Conservation (phyloP, 1,140 invertebrate genomes). For the fruit fly (Drosophila melanogaster) region DNA sequence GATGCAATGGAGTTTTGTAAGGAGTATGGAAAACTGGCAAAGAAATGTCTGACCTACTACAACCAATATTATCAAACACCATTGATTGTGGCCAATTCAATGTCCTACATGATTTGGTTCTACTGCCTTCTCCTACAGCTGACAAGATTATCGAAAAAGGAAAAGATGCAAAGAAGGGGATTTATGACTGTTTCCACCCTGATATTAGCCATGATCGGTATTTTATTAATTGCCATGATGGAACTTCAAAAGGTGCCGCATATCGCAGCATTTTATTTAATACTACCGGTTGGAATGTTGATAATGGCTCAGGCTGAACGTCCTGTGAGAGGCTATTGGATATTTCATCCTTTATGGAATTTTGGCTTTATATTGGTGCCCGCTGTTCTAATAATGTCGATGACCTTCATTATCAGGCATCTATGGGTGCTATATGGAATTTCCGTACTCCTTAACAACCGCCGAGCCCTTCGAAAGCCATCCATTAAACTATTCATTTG, state of each 20-base stretch:
- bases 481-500: constrained; percentile 46
- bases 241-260: constrained; percentile 54
- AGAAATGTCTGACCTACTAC: constrained; percentile 89
- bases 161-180: constrained; percentile 1
- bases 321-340: background rate
- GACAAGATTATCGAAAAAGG: background rate
- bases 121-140: constrained; percentile 43
- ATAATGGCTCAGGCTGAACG: constrained; percentile 44
- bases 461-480: constrained; percentile 21
- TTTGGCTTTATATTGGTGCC: constrained; percentile 42
- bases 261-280: constrained; percentile 49
- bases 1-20: constrained; percentile 11
- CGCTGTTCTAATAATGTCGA: constrained; percentile 63
- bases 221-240: constrained; percentile 5
- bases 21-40: constrained; percentile 50
- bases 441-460: constrained; percentile 34
- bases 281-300: constrained; percentile 63
- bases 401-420: constrained; percentile 12
- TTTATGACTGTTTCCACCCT: background rate
- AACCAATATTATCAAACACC: constrained; percentile 90
- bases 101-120: constrained; percentile 90
- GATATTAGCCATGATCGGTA: constrained; percentile 10
- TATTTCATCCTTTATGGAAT: constrained; percentile 15
- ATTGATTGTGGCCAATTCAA: constrained; percentile 86
- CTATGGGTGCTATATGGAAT: constrained; percentile 37